phyloP scores from a whole-genome alignment of 1,140 invertebrate species.

The Araneus ventricosus region DNA sequence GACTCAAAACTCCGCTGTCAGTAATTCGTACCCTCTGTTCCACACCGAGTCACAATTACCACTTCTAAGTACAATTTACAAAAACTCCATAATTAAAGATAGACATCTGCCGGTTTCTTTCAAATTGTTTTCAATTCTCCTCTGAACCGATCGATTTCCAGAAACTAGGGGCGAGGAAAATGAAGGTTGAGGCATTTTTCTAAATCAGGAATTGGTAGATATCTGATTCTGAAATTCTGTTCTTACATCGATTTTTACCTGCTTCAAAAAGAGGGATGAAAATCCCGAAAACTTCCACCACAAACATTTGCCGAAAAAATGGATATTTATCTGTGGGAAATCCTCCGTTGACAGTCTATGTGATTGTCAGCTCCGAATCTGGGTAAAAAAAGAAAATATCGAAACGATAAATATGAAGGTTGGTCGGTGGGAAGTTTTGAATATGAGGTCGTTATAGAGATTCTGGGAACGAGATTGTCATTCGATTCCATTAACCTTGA shows the following conservation, averaged over 20 bases:
- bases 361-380: too few relatives aligned
- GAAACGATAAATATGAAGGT: too few relatives aligned
- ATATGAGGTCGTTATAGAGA: too few relatives aligned
- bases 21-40: too few relatives aligned
- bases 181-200: background rate
- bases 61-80: background rate
- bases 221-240: background rate
- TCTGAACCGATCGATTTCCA: background rate
- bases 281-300: too few relatives aligned
- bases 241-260: slow-evolving; percentile 1
- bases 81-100: slow-evolving; percentile 16
- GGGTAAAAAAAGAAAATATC: too few relatives aligned
- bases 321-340: background rate
- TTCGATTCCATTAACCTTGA: too few relatives aligned
- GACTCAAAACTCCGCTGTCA: background rate
- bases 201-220: background rate
- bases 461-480: too few relatives aligned
- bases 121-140: background rate
- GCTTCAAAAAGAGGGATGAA: background rate
- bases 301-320: background rate
- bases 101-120: background rate
- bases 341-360: background rate
- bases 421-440: too few relatives aligned
- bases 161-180: background rate
- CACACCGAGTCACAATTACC: background rate